Base-by-base conservation (phyloP, 1,140 invertebrate species). In the Drosophila lacteicornis region DNA sequence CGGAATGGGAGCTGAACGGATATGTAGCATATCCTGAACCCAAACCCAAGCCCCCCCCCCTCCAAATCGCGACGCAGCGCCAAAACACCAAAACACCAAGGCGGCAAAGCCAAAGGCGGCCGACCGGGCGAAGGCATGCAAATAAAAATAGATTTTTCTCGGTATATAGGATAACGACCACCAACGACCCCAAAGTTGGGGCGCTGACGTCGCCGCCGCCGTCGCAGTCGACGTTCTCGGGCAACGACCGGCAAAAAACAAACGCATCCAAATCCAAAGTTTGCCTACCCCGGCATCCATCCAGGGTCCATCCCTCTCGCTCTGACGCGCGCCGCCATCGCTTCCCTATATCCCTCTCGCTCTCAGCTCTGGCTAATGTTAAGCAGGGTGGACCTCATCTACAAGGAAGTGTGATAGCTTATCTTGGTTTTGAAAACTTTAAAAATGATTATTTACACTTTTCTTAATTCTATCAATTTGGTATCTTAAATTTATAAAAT, bases 131-230 rank as follows among this genome's bases (percentile, higher is more conserved):
- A 53, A 53, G 53, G 69, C 50, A 71, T 73, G 70, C 68, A 82
- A 86, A 91, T 88, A 91, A 91, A 91, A 91, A 91, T 91, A 91
- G 90, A 91, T 91, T 92, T 92, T 91, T 83, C 76, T 92, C 91
- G 83, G 91, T 92, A 92, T 92, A 88, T 92, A 92, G 91, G 91
- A 92, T 92, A 92, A 92, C 91, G 91, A 92, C 90, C 91, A 92
- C 77, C 79, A 92, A 92, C 91, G 91, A 92, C 91, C 91, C 91
- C 91, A 91, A 91, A 65, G 75, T 82, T 61, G 70, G 40, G 8
- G 50, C 62, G 68, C 65, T 69, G 59, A 19, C 55, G 60, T n/a
- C 17, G 47, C 27, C 40, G 38, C 9, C 19, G 47, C 19, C 43
- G 38, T 30, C 33, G 46, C 42, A n/a, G 36, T 47, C 15, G 33